Evolutionary conservation across 2,888 invertebrate species (phyloP), one percentile per base, ranked within the genome.

Genomic region (Mythimna albipuncta): DNA sequence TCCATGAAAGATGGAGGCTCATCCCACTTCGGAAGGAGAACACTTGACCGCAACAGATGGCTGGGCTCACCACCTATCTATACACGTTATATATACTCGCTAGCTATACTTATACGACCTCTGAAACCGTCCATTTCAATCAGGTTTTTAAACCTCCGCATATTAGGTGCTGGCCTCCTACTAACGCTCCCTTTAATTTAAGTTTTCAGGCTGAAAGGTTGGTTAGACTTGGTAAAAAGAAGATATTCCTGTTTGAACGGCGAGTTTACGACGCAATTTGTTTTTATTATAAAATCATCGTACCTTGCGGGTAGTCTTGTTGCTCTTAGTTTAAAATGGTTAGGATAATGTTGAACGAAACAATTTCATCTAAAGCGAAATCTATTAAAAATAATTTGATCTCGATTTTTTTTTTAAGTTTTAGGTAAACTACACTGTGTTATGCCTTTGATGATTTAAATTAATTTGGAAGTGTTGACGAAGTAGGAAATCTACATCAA

Each of bases 41-140:
- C 91, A 90, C 92, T 92, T 91, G 91, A 93, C 94, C 94, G 93
- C 94, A 94, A 94, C 94, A 94, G 93, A 95, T 94, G 93, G 93
- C 91, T 86, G 84, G 85, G 85, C 89, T 87, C 85, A 84, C 90
- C 88, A 80, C 85, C 87, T 88, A 89, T 87, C 87, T 87, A 87
- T 86, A 81, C 63, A 58, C 65, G 59, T 72, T 68, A 77, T 74
- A 76, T 70, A 69, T 72, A 85, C 74, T 75, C 67, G 78, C 77
- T 73, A 63, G 52, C 75, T 77, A 59, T 67, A 64, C 58, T 32
- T 54, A 21, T 1, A 62, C 32, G 57, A 69, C 55, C 64, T 26
- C 64, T 65, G 58, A 65, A 74, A 64, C 75, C 68, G 68, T 68
- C 65, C 52, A 64, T 72, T 79, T 72, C 74, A 69, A 81, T 79